Evolutionary conservation across 2,888 invertebrate species (phyloP), one percentile per base, ranked within the genome.

Genomic region (Cybosia mesomella): DNA sequence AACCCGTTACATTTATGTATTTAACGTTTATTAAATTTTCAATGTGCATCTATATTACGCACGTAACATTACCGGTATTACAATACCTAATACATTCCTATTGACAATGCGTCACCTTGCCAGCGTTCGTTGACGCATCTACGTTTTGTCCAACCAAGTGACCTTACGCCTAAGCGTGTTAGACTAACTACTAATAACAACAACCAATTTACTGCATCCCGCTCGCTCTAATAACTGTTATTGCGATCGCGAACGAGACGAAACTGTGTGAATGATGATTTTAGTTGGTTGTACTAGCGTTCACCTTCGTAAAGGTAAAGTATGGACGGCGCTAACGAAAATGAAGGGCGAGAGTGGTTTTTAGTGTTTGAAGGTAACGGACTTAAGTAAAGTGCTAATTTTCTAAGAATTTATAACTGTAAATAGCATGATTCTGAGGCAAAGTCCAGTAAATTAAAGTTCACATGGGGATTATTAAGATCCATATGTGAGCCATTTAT

Each of bases 61-160:
- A 77, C 81, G 82, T 86, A 86, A 82, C 87, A 87, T 83, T 69
- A 70, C 61, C 79, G 80, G 76, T 89, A 91, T 87, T 89, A 91
- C 87, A 90, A 89, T 93, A 82, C 66, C 71, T 76, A 91, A 92
- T 91, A 93, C 89, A 93, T 93, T 92, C 93, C 90, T 92, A 91
- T 88, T 84, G 88, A 91, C 93, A 93, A 91, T 87, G 88, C 89
- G 87, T 94, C 90, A 93, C 94, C 94, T 95, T 94, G 94, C 91
- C 83, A 88, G 93, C 92, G 94, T 93, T 90, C 94, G 91, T 95
- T 95, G 94, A 94, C 94, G 94, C 91, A 90, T 91, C 90, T 91
- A 90, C 90, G 93, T 92, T 94, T 93, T 93, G 93, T 93, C 90
- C 90, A 32, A 58, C 54, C n/a, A 88, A 90, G 87, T 88, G 94